Conservation (phyloP, 2,888 invertebrate genomes). For the Candidula unifasciata region DNA sequence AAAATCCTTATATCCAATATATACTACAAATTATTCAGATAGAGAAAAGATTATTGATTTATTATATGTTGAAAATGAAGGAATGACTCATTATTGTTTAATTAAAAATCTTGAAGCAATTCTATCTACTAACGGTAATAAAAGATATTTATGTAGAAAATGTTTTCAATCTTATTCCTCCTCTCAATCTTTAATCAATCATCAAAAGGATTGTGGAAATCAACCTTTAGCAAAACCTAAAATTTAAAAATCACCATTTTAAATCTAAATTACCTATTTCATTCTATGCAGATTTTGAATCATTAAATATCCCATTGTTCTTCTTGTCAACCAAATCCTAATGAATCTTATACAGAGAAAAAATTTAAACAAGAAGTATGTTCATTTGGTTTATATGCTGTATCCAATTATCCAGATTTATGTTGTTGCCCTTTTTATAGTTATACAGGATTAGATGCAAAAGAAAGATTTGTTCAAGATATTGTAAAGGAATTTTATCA, state of each 20-base stretch:
- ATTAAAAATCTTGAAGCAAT: slow-evolving; percentile 15
- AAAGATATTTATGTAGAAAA: slow-evolving; percentile 14
- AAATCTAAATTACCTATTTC: background rate
- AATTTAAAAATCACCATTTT: background rate
- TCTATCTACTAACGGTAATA: slow-evolving; percentile 3
- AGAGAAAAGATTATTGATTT: slow-evolving; percentile 12
- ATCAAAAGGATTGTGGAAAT: background rate
- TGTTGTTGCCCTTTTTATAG: slow-evolving; percentile 3
- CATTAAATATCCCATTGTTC: background rate
- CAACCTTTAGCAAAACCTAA: slow-evolving; percentile 15
- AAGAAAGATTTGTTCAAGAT: background rate
- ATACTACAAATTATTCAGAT: background rate
- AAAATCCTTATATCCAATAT: background rate
- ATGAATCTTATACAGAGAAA: slow-evolving; percentile 24
- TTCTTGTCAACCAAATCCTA: slow-evolving; percentile 20
- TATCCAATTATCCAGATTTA: background rate
- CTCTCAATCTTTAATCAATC: background rate
- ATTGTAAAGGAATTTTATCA: background rate
- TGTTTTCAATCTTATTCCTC: slow-evolving; percentile 1
- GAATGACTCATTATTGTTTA: background rate
- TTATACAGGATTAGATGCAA: background rate
- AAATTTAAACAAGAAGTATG: slow-evolving; percentile 25
- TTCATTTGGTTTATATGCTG: slow-evolving; percentile 8
- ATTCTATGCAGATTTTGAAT: background rate
- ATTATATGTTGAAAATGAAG: slow-evolving; percentile 27